A percentile compares a stretch with the other conserved stretches of the same genome.
Conservation (phyloP, 1,140 invertebrate species). For the Lordiphosa stackelbergi region DNA sequence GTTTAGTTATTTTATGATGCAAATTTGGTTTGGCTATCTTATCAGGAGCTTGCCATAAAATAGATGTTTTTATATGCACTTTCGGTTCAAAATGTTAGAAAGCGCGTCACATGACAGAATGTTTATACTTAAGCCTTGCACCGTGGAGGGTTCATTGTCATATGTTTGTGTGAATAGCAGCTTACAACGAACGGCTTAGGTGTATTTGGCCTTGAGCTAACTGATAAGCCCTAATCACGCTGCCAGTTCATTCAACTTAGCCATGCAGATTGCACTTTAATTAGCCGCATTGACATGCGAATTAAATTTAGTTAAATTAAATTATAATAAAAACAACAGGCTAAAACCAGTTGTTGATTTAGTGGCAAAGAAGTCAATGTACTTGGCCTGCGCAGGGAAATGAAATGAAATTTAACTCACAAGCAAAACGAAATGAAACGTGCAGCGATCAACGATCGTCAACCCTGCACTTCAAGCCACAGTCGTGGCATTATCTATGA, state of each 20-base stretch:
- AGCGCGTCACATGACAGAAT: conserved; percentile 23
- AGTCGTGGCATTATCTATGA: conserved; percentile 11
- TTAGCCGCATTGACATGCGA: conserved; percentile 63
- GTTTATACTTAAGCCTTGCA: conserved; percentile 22
- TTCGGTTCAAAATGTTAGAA: conserved; percentile 7
- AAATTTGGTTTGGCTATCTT: conserved; percentile 49
- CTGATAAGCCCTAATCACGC: conserved; percentile 3
- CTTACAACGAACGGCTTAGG: conserved; percentile 4
- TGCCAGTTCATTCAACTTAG: conserved; percentile 35
- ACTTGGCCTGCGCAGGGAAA: conserved; percentile 47
- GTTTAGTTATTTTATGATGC: conserved; percentile 52
- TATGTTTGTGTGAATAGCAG: conserved; percentile 28
- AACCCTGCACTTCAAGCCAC: conserved; percentile 1
- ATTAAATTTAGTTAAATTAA: conserved; percentile 73
- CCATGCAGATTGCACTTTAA: conserved; percentile 58
- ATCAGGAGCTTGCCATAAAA: conserved; percentile 47
- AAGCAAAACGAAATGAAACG: conserved; percentile 15
- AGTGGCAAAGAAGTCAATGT: conserved; percentile 45
- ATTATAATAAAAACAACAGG: conserved; percentile 41
- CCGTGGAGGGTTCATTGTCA: conserved; percentile 54
- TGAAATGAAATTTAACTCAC: conserved; percentile 32
- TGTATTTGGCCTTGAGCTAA: background rate
- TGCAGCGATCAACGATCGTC: conserved; percentile 15
- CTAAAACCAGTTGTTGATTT: conserved; percentile 24
- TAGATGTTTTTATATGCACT: conserved; percentile 50